A percentile compares a stretch with the other conserved stretches of the same genome.
These are phyloP conservation scores for Haemorhous mexicanus DNA, from an alignment of 2,113 vertebrate species.

Conservation along the genomic window DNA sequence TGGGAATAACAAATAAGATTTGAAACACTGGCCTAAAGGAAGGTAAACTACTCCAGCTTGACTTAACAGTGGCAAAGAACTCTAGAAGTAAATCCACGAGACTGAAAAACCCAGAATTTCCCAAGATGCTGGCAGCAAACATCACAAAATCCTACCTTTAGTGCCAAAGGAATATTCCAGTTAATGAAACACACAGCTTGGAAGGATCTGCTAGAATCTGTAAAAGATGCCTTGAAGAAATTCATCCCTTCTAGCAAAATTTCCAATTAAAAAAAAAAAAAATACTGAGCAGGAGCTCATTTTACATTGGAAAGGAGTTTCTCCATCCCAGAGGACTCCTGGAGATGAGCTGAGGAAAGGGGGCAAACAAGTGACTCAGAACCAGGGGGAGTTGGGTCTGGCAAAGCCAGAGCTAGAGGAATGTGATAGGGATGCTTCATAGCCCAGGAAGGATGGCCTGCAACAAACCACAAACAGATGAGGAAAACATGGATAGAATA, in stretches of 20 bases:
- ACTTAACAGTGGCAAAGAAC: not conserved
- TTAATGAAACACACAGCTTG: conserved; percentile 50
- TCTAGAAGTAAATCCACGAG: not conserved
- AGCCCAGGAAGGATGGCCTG: not conserved
- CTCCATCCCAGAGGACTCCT: not conserved
- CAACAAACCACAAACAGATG: not conserved
- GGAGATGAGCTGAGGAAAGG: not conserved
- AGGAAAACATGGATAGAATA: not conserved
- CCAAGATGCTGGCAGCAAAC: not conserved
- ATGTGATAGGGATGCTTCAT: not conserved
- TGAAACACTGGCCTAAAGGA: not conserved
- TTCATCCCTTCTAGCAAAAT: not conserved
- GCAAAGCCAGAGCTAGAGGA: not conserved
- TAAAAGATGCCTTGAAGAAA: conserved; percentile 1
- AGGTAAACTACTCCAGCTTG: not conserved
- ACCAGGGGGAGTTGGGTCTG: not conserved
- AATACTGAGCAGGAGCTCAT: not conserved
- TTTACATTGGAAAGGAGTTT: not conserved
- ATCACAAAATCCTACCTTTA: not conserved
- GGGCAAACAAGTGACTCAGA: conserved; percentile 15
- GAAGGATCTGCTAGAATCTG: conserved; percentile 42
- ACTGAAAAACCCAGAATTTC: conserved; percentile 12
- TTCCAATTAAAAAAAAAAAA: not conserved
- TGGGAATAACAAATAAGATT: not conserved
- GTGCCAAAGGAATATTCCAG: conserved; percentile 35